Evolutionary conservation across 2,113 vertebrate species (phyloP).

Genomic region (Rhineura floridana): DNA sequence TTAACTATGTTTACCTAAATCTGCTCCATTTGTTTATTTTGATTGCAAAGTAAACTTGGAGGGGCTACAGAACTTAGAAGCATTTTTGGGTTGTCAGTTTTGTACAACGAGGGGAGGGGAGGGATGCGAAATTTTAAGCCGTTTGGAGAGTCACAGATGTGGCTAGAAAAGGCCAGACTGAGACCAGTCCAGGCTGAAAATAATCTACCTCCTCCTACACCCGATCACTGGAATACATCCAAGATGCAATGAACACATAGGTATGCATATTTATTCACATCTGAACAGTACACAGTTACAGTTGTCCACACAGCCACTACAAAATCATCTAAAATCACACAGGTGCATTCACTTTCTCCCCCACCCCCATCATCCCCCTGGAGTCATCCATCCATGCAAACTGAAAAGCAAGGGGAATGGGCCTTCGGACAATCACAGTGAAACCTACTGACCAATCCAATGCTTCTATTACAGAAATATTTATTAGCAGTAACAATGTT

Average conservation of each 20-base stretch:
- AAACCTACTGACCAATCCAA: not conserved
- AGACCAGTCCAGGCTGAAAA: not conserved
- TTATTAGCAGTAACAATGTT: not conserved
- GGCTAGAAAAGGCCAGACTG: no score
- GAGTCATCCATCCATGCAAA: slow-evolving; percentile 34
- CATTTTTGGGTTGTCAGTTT: not conserved
- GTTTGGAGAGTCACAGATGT: not conserved
- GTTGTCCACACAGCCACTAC: slow-evolving; percentile 8
- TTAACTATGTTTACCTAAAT: slow-evolving; percentile 29
- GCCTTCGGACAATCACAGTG: not conserved
- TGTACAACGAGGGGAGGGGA: not conserved
- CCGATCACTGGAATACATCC: not conserved
- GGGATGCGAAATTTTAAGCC: not conserved
- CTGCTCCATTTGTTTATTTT: slow-evolving; percentile 13
- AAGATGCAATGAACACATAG: fast-evolving
- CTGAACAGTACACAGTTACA: slow-evolving; percentile 49
- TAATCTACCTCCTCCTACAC: not conserved
- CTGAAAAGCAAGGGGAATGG: slow-evolving; percentile 12
- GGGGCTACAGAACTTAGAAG: not conserved
- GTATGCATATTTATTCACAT: slow-evolving; percentile 66
- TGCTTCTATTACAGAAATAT: slow-evolving; percentile 16
- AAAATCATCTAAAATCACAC: not conserved
- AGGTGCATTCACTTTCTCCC: not conserved
- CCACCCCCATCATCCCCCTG: no score
- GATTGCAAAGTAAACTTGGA: slow-evolving; percentile 23